Percentiles rank a stretch among this genome's conserved stretches.
These are phyloP conservation scores for Tribolium freemani DNA, from an alignment of 2,888 invertebrate genomes.

Conservation along the genomic window DNA sequence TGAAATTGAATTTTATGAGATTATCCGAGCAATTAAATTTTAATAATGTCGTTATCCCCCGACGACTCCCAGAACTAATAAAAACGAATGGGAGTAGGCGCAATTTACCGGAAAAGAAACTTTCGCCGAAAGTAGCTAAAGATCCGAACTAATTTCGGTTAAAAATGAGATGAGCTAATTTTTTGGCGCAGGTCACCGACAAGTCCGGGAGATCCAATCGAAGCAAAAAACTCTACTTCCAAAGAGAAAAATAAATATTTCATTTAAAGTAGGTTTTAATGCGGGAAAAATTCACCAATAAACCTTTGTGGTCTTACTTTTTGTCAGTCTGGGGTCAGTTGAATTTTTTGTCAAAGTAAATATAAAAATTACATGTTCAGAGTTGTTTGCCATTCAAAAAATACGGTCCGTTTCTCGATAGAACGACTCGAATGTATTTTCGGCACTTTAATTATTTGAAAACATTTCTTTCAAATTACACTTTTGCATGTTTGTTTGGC, in stretches of 20 bases:
- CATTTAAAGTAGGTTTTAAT: too few relatives aligned
- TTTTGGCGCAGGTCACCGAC: not conserved
- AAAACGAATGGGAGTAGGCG: conserved; percentile 10
- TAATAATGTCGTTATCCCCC: conserved; percentile 28
- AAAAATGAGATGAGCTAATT: conserved; percentile 14
- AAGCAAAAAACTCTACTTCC: not conserved
- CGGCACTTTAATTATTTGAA: not conserved
- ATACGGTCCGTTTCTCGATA: not conserved
- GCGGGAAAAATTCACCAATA: too few relatives aligned
- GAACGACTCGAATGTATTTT: not conserved
- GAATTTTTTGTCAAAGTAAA: not conserved
- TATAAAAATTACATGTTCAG: not conserved
- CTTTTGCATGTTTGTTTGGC: not conserved
- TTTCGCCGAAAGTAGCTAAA: conserved; percentile 1
- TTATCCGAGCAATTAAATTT: conserved; percentile 37
- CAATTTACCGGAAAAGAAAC: conserved; percentile 1
- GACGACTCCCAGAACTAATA: conserved; percentile 24
- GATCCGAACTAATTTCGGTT: conserved; percentile 13
- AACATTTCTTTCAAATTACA: not conserved
- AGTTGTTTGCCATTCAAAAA: not conserved
- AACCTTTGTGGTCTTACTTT: not conserved
- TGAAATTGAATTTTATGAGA: conserved; percentile 35
- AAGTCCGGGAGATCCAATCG: not conserved
- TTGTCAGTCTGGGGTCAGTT: not conserved
- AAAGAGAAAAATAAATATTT: not conserved